phyloP scores from a whole-genome alignment of 1,140 invertebrate species.

The Trichomalopsis sarcophagae region DNA sequence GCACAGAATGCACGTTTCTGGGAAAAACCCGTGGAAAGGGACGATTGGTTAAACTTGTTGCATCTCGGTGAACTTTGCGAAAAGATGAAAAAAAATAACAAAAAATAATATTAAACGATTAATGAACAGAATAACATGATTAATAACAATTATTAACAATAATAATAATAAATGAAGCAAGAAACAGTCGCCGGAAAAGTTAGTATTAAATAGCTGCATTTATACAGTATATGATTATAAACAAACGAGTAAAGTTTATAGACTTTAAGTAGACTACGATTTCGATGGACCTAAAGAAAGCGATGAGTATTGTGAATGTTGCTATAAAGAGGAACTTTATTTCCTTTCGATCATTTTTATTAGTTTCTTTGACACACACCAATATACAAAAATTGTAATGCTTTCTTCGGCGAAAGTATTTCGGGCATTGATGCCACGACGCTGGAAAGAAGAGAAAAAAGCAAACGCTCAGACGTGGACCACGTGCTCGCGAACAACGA shows the following conservation, averaged over 20 bases:
- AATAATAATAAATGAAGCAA: conserved; percentile 36
- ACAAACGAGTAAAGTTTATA: conserved; percentile 54
- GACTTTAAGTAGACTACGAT: conserved; percentile 62
- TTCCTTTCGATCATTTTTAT: conserved; percentile 1
- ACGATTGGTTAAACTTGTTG: conserved; percentile 49
- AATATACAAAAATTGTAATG: conserved; percentile 3
- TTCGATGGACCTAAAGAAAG: conserved; percentile 64
- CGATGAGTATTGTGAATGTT: conserved; percentile 63
- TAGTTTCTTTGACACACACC: neutral
- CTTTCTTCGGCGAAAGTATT: conserved; percentile 26
- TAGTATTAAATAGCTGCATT: conserved; percentile 67
- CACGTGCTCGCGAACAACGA: neutral
- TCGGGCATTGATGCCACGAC: neutral
- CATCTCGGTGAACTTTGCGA: conserved; percentile 31
- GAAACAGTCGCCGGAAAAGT: conserved; percentile 46
- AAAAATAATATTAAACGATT: conserved; percentile 25
- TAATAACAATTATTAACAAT: conserved; percentile 43
- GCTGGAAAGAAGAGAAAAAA: conserved; percentile 16
- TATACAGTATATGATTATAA: conserved; percentile 56
- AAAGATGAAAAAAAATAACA: conserved; percentile 27
- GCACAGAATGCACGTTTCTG: conserved; percentile 23
- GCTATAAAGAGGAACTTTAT: conserved; percentile 24
- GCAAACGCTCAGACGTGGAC: conserved; percentile 48
- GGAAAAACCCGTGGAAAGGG: conserved; percentile 36
- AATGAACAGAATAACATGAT: conserved; percentile 34